Conservation (phyloP, 2,888 invertebrate species). For the Lasioglossum morio region DNA sequence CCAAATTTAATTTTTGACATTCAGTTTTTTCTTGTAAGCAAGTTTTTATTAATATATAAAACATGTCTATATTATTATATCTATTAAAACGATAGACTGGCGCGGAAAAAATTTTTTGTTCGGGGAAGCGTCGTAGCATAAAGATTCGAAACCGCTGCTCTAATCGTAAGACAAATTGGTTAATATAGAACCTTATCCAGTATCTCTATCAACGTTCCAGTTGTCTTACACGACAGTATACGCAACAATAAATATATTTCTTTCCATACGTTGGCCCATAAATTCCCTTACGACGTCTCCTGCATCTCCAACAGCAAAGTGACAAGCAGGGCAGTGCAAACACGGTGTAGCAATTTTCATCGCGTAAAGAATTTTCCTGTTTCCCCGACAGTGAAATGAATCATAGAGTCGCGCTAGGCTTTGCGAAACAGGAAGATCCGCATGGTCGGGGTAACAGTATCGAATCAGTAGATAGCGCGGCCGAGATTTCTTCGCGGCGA, state of each 20-base stretch:
- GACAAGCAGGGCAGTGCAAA: not conserved
- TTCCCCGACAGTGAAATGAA: not conserved
- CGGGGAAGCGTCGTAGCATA: no score
- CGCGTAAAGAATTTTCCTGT: not conserved
- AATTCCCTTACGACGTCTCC: not conserved
- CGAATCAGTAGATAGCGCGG: conserved; percentile 21
- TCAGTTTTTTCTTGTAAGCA: no score
- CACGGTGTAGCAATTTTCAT: not conserved
- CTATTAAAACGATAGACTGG: no score
- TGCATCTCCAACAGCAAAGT: not conserved
- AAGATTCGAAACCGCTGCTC: no score
- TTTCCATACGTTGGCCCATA: not conserved
- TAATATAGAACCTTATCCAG: not conserved
- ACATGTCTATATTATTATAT: no score
- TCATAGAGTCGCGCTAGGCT: not conserved
- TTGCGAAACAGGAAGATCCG: conserved; percentile 31
- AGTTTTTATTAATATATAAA: no score
- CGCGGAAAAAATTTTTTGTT: no score
- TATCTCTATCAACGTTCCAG: not conserved
- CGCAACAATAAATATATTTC: not conserved
- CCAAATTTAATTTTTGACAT: no score
- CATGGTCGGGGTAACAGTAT: not conserved
- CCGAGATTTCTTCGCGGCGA: conserved; percentile 15
- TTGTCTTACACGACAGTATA: not conserved
- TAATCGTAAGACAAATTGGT: not conserved